phyloP scores from a whole-genome alignment of 2,113 vertebrate genomes.

The Nycticryphes semicollaris region DNA sequence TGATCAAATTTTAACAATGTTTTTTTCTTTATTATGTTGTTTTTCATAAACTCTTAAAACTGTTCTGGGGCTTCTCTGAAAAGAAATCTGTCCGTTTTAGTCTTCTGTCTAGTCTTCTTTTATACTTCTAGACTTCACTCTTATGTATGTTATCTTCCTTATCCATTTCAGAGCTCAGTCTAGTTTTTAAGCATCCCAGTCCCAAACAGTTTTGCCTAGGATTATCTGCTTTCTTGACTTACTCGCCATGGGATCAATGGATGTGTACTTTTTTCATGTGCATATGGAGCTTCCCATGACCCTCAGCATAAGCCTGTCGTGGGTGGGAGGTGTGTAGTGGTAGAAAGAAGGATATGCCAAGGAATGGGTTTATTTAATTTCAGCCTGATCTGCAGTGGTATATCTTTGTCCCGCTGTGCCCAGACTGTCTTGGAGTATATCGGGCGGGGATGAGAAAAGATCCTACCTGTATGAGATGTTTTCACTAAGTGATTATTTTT shows the following conservation, averaged over 20 bases:
- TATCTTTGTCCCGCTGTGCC: background rate
- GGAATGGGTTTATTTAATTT: background rate
- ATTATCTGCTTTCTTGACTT: background rate
- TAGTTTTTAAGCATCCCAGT: background rate
- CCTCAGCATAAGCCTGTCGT: rapidly evolving
- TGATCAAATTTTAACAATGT: background rate
- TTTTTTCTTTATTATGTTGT: background rate
- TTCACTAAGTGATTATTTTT: background rate
- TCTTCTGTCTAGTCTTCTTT: background rate
- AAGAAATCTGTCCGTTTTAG: background rate
- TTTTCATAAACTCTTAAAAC: background rate
- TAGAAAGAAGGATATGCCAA: background rate
- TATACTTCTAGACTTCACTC: background rate
- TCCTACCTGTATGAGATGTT: background rate
- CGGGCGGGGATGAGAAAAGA: background rate
- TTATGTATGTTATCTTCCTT: background rate
- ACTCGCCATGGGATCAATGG: rapidly evolving
- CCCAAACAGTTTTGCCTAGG: background rate
- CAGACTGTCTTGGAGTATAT: background rate
- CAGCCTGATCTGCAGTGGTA: background rate
- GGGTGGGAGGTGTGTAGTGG: background rate
- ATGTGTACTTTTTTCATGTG: too few species aligned
- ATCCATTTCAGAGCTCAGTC: background rate
- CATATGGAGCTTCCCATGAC: background rate
- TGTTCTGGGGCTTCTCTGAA: background rate